Percentiles rank a stretch among this genome's conserved stretches.
phyloP scores from a whole-genome alignment of 2,113 vertebrate genomes.

The Tachycineta bicolor region DNA sequence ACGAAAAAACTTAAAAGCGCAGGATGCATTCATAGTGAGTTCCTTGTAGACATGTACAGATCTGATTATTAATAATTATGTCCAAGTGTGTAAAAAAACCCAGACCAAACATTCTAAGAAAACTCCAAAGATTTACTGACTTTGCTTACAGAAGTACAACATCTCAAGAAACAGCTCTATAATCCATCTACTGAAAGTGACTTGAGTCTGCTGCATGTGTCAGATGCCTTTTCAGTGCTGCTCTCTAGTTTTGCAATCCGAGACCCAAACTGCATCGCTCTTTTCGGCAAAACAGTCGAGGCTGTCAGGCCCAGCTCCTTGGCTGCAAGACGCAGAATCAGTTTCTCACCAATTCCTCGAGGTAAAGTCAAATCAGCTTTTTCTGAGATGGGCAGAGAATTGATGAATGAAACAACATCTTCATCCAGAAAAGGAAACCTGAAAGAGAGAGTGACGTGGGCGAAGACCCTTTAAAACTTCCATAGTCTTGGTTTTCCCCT shows the following conservation, averaged over 20 bases:
- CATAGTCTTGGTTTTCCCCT: not conserved
- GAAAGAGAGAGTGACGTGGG: not conserved
- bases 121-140: not conserved
- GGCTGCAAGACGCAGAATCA: constrained; percentile 86
- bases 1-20: not conserved
- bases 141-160: not conserved
- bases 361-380: constrained; percentile 88
- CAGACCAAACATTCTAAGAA: not conserved
- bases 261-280: constrained; percentile 95
- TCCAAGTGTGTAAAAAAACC: not conserved
- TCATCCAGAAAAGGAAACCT: constrained; percentile 98
- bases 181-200: not conserved
- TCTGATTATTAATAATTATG: not conserved
- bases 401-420: constrained; percentile 90
- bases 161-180: not conserved
- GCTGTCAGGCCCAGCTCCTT: constrained; percentile 79
- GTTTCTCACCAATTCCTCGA: constrained; percentile 91
- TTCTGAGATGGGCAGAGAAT: constrained; percentile 83
- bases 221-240: constrained; percentile 85
- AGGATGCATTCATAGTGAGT: not conserved
- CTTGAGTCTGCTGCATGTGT: constrained; percentile 85
- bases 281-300: constrained; percentile 85
- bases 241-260: constrained; percentile 94
- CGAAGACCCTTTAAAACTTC: not conserved
- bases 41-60: fast-evolving